Conservation (phyloP, 1,140 invertebrate genomes). For the Ectropis grisescens region DNA sequence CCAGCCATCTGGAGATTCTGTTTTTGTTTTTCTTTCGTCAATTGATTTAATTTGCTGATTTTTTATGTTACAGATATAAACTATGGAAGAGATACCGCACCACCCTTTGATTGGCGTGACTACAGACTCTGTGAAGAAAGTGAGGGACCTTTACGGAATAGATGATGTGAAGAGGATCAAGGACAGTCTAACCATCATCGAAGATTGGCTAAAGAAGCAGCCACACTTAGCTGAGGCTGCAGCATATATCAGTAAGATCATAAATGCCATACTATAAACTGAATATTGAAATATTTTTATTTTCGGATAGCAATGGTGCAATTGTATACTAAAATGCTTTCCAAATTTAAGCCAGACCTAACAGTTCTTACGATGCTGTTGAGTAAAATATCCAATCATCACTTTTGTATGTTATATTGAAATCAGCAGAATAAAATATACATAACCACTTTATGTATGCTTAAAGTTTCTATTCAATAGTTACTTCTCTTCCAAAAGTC, state of each 20-base stretch:
- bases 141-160: conserved; percentile 19
- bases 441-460: too few relatives aligned
- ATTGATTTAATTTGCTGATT: too few relatives aligned
- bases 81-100: background rate
- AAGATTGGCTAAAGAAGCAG: conserved; percentile 46
- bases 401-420: too few relatives aligned
- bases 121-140: conserved; percentile 22
- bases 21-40: too few relatives aligned
- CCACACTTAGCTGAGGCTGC: conserved; percentile 32
- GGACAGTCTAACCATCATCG: conserved; percentile 23
- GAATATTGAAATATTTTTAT: background rate
- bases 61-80: too few relatives aligned
- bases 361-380: too few relatives aligned
- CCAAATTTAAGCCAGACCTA: too few relatives aligned
- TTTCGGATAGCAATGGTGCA: background rate
- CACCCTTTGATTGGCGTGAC: conserved; percentile 25
- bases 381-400: too few relatives aligned
- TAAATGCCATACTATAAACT: background rate
- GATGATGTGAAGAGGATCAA: conserved; percentile 27
- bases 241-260: conserved; percentile 31
- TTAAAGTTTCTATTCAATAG: too few relatives aligned
- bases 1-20: too few relatives aligned
- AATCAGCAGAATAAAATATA: too few relatives aligned
- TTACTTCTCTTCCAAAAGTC: too few relatives aligned
- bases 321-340: background rate